A percentile compares a stretch with the other conserved stretches of the same genome.
These are phyloP conservation scores for Lytechinus variegatus DNA, from an alignment of 35 echinoderm and acorn worm species.

Conservation along the genomic window DNA sequence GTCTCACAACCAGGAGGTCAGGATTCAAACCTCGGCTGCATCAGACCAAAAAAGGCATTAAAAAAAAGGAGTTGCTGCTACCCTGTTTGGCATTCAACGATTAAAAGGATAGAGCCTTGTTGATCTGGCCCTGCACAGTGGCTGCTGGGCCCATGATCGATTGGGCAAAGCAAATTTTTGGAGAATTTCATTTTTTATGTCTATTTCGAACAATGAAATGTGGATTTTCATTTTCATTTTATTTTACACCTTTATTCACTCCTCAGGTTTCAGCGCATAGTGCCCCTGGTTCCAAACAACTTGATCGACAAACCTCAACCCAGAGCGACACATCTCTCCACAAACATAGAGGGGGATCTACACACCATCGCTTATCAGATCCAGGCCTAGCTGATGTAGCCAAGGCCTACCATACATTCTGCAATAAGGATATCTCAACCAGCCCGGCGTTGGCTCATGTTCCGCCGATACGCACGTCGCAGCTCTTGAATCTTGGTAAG, in stretches of 20 bases:
- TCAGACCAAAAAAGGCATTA: too few species aligned
- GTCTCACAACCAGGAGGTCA: too few species aligned
- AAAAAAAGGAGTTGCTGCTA: too few species aligned
- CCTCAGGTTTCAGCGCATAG: constrained; percentile 51
- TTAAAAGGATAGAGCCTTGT: too few species aligned
- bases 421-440: neutral
- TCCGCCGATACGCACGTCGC: neutral
- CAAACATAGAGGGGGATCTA: neutral
- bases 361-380: neutral
- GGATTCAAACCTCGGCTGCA: too few species aligned
- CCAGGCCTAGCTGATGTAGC: constrained; percentile 72
- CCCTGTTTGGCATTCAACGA: too few species aligned
- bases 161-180: too few species aligned
- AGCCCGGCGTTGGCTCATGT: neutral
- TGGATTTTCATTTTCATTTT: too few species aligned
- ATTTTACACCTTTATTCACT: neutral
- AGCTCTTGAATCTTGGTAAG: constrained; percentile 41
- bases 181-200: too few species aligned
- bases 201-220: too few species aligned
- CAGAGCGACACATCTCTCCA: neutral
- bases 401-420: constrained; percentile 40
- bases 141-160: too few species aligned
- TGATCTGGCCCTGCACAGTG: too few species aligned
- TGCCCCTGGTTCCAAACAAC: neutral
- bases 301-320: neutral